A percentile compares a stretch with the other conserved stretches of the same genome.
phyloP scores from a whole-genome alignment of 2,113 vertebrate species.

The Elephantulus edwardii region DNA sequence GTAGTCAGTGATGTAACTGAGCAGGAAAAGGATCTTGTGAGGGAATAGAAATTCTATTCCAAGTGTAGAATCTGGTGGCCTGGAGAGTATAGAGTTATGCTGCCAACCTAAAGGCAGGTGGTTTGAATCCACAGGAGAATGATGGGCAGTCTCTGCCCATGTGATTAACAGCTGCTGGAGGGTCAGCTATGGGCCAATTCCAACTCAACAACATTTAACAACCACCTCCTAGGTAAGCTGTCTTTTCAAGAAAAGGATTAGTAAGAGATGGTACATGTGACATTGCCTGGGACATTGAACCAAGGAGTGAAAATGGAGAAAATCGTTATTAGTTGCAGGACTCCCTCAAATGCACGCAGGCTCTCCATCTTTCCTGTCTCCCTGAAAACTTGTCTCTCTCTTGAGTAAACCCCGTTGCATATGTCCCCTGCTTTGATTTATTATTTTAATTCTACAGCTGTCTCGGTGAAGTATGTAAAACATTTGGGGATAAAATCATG shows the following conservation, averaged over 20 bases:
- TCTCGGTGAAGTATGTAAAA: slow-evolving; percentile 75
- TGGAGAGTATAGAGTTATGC: too few species aligned
- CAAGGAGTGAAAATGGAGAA: not conserved
- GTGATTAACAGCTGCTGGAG: too few species aligned
- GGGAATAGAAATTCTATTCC: not conserved
- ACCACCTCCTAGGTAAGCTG: not conserved
- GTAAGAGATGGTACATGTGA: not conserved
- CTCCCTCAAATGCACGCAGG: not conserved
- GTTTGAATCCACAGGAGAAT: too few species aligned
- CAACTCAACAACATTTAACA: too few species aligned
- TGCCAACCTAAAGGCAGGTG: too few species aligned
- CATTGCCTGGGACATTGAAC: not conserved
- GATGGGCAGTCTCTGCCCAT: too few species aligned
- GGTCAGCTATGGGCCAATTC: too few species aligned
- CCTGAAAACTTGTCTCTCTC: slow-evolving; percentile 42
- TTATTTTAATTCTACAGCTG: slow-evolving; percentile 78
- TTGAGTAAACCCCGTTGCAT: slow-evolving; percentile 47
- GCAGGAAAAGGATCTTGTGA: not conserved
- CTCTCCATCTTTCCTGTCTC: slow-evolving; percentile 55
- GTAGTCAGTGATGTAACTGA: not conserved
- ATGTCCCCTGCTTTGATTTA: slow-evolving; percentile 69
- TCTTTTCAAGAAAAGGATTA: not conserved
- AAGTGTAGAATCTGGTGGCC: not conserved
- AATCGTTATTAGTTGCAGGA: slow-evolving; percentile 8
- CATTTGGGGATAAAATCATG: slow-evolving; percentile 69